Conservation (phyloP, 2,888 invertebrate genomes). For the Sinhomidia bicolor region DNA sequence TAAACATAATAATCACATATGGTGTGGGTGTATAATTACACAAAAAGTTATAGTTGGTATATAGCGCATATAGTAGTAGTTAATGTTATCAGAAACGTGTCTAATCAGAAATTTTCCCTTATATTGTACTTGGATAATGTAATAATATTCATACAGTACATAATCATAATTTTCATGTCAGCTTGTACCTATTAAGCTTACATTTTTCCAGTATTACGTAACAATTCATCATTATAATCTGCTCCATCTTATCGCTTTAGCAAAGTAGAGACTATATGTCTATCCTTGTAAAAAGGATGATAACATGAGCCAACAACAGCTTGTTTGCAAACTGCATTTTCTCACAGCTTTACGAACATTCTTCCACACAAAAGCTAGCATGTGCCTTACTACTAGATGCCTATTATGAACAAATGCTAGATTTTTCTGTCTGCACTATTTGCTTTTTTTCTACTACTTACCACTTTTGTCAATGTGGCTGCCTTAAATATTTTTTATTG, state of each 20-base stretch:
- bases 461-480: neutral
- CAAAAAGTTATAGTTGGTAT: neutral
- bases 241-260: neutral
- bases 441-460: neutral
- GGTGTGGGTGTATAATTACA: neutral
- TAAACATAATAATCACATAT: too few species aligned
- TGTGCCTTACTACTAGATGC: neutral
- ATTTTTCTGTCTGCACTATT: neutral
- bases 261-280: neutral
- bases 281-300: neutral
- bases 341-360: too few species aligned
- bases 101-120: neutral
- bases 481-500: neutral
- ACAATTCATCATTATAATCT: neutral
- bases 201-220: conserved; percentile 29
- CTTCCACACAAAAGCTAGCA: neutral
- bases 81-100: neutral
- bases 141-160: neutral
- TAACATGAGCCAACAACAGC: neutral
- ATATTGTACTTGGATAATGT: neutral
- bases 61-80: neutral
- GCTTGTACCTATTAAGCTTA: neutral
- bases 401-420: neutral
- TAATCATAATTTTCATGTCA: neutral
- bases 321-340: too few species aligned